phyloP scores from a whole-genome alignment of 2,888 invertebrate species.

The Drosophila mettleri region DNA sequence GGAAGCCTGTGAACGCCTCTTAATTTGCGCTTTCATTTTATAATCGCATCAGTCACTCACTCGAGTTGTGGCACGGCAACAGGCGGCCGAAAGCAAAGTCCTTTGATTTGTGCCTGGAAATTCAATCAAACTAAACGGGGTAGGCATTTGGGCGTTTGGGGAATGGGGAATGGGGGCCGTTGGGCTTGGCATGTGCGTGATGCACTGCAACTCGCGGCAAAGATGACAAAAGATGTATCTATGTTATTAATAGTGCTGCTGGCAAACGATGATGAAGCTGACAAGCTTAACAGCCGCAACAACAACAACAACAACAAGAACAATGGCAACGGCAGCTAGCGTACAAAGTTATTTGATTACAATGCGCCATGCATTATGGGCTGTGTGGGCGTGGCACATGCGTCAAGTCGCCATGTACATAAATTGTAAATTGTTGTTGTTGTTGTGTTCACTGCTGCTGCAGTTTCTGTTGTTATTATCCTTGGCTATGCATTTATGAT shows the following conservation, averaged over 20 bases:
- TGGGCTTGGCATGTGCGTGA: conserved; percentile 3
- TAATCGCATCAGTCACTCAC: conserved; percentile 67
- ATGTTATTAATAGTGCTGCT: conserved; percentile 79
- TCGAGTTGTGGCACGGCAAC: conserved; percentile 54
- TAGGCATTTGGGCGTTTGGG: conserved; percentile 3
- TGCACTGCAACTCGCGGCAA: conserved; percentile 39
- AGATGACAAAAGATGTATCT: conserved; percentile 72
- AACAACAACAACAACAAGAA: background rate
- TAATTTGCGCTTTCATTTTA: conserved; percentile 65
- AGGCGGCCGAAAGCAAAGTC: conserved; percentile 22
- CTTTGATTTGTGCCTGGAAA: conserved; percentile 53
- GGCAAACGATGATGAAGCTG: conserved; percentile 70
- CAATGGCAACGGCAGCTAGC: conserved; percentile 8
- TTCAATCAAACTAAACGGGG: conserved; percentile 55
- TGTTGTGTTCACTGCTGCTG: conserved; percentile 11
- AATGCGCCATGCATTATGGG: conserved; percentile 41
- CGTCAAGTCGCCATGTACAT: conserved; percentile 26
- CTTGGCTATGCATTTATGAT: conserved; percentile 52
- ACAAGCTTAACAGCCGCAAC: conserved; percentile 14
- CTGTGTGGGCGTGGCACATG: conserved; percentile 26
- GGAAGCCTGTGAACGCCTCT: conserved; percentile 30
- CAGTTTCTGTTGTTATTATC: conserved; percentile 35
- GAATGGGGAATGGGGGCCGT: background rate
- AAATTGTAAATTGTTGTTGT: conserved; percentile 33
- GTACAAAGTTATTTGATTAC: conserved; percentile 66